Percentiles rank a stretch among this genome's conserved stretches.
phyloP scores from a whole-genome alignment of 1,140 invertebrate genomes.

The Drosophila athabasca region DNA sequence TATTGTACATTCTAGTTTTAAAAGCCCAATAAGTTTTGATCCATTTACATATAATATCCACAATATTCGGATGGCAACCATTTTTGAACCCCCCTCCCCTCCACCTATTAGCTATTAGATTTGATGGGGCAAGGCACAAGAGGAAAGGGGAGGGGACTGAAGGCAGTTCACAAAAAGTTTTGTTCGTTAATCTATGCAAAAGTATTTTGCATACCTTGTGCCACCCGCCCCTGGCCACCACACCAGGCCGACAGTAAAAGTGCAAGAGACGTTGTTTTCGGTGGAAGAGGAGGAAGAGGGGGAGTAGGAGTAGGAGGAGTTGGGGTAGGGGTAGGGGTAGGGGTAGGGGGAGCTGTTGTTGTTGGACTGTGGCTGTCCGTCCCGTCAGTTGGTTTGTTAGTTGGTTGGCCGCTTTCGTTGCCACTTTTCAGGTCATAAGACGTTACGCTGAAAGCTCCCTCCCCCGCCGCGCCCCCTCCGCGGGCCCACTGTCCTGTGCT shows the following conservation, averaged over 20 bases:
- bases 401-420: conserved; percentile 59
- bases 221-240: not conserved
- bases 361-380: conserved; percentile 37
- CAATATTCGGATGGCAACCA: too few relatives aligned
- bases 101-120: too few relatives aligned
- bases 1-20: too few relatives aligned
- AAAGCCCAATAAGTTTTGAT: too few relatives aligned
- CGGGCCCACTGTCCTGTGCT: conserved; percentile 1
- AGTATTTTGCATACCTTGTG: conserved; percentile 62
- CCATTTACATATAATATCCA: too few relatives aligned
- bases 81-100: too few relatives aligned
- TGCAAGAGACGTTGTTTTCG: conserved; percentile 37
- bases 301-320: conserved; percentile 8
- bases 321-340: conserved; percentile 13
- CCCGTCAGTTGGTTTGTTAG: conserved; percentile 58
- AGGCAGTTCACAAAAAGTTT: conserved; percentile 44
- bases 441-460: conserved; percentile 60
- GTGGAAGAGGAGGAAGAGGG: conserved; percentile 22
- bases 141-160: not conserved
- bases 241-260: conserved; percentile 35
- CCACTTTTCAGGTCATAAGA: conserved; percentile 77
- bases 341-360: conserved; percentile 31
- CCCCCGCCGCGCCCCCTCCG: not conserved
- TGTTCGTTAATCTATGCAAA: conserved; percentile 72
- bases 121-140: too few relatives aligned